Evolutionary conservation across 2,113 vertebrate species (phyloP).

Genomic region (Aegypius monachus): DNA sequence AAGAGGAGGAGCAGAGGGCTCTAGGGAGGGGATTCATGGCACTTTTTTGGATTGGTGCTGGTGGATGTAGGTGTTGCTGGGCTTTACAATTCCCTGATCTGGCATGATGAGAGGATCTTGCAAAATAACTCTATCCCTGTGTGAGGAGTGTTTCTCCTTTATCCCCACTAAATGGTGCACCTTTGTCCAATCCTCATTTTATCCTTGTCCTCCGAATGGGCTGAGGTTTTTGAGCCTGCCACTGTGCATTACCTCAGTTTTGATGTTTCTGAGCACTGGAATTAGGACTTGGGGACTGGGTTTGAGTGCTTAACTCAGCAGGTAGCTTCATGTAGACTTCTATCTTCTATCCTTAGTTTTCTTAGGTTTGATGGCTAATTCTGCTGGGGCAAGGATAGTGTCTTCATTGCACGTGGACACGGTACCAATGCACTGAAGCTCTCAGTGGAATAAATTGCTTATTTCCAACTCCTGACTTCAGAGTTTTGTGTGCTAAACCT

Average conservation of each 20-base stretch:
- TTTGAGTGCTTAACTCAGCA: not conserved
- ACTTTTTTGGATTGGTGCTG: not conserved
- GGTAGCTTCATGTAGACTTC: not conserved
- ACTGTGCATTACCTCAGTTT: not conserved
- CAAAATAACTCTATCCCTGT: not conserved
- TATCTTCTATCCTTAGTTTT: not conserved
- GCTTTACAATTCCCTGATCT: not conserved
- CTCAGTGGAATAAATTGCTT: not conserved
- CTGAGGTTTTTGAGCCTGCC: not conserved
- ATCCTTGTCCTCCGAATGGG: rapidly evolving
- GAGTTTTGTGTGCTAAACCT: not conserved
- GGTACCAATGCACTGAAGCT: not conserved
- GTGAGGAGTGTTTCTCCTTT: not conserved
- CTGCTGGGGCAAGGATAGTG: not conserved
- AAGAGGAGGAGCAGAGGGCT: not conserved
- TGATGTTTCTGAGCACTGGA: not conserved
- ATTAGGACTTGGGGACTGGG: rapidly evolving
- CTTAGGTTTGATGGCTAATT: not conserved
- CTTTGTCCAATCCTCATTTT: not conserved
- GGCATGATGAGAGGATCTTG: not conserved
- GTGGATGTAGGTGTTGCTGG: not conserved
- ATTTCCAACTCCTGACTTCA: not conserved
- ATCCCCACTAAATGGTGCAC: not conserved
- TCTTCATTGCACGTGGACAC: not conserved
- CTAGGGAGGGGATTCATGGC: not conserved